Evolutionary conservation across 2,888 invertebrate species (phyloP).

Genomic region (Xylota sylvarum): DNA sequence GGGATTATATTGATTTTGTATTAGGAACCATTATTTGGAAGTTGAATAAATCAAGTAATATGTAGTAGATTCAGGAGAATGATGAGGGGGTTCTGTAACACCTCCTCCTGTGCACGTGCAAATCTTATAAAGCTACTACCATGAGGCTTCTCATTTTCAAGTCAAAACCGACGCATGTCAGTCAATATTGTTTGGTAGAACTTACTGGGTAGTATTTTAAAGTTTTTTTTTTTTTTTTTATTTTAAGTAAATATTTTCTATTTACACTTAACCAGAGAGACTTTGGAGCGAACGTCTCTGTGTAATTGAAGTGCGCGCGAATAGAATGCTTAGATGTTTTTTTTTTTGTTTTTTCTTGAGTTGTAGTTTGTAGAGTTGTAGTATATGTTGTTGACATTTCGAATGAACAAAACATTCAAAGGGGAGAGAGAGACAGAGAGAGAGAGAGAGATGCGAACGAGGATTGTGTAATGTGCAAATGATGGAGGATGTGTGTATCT

Average conservation of each 20-base stretch:
- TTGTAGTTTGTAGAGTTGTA: neutral
- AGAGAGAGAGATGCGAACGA: neutral
- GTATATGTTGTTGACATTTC: constrained; percentile 22
- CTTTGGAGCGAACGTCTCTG: constrained; percentile 25
- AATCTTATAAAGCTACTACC: constrained; percentile 28
- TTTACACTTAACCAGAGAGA: constrained; percentile 35
- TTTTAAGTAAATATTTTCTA: constrained; percentile 55
- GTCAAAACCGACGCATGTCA: constrained; percentile 9
- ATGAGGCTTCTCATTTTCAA: constrained; percentile 15
- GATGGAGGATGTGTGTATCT: constrained; percentile 27
- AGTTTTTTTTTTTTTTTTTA: neutral
- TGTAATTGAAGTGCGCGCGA: constrained; percentile 50
- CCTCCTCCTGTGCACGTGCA: constrained; percentile 19
- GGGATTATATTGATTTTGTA: constrained; percentile 66
- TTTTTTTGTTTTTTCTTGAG: too few relatives aligned
- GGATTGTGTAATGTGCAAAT: constrained; percentile 54
- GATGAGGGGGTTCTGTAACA: neutral
- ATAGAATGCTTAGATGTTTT: constrained; percentile 40
- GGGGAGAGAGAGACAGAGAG: neutral
- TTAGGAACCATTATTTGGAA: constrained; percentile 60
- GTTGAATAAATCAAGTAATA: constrained; percentile 62
- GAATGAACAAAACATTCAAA: neutral
- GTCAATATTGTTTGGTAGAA: constrained; percentile 24
- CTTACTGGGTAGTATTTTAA: neutral
- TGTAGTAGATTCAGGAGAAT: constrained; percentile 52